Evolutionary conservation across 1,140 invertebrate species (phyloP).

Genomic region (Saxidomus purpurata): DNA sequence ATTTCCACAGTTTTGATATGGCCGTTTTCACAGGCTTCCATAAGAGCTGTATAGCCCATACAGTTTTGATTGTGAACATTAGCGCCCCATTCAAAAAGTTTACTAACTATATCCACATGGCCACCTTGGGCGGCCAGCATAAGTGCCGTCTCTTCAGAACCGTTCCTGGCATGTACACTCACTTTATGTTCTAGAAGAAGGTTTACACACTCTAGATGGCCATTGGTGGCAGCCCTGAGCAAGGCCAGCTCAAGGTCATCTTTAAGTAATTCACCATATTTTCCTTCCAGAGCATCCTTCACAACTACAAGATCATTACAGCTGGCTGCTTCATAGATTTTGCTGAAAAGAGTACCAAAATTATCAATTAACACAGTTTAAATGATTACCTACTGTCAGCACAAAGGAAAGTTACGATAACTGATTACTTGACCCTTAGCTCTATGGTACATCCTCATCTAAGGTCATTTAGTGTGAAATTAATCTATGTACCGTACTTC

Average conservation of each 20-base stretch:
- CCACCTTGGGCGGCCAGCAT: constrained; percentile 70
- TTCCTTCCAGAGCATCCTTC: constrained; percentile 36
- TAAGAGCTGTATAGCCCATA: constrained; percentile 79
- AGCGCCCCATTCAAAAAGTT: constrained; percentile 70
- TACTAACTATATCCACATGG: constrained; percentile 63
- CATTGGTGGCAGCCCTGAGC: constrained; percentile 80
- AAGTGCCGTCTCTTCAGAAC: constrained; percentile 82
- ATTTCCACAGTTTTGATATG: constrained; percentile 90
- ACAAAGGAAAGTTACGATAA: too few relatives aligned
- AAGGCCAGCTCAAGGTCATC: constrained; percentile 73
- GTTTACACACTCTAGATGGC: constrained; percentile 84
- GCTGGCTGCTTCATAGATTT: constrained; percentile 50
- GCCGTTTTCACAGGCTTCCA: constrained; percentile 87
- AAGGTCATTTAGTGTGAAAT: too few relatives aligned
- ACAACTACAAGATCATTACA: constrained; percentile 38
- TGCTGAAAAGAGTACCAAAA: constrained; percentile 30
- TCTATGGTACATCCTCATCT: too few relatives aligned
- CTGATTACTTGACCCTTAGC: too few relatives aligned
- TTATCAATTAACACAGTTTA: too few relatives aligned
- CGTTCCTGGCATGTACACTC: constrained; percentile 87
- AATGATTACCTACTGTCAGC: too few relatives aligned
- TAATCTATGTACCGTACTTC: too few relatives aligned
- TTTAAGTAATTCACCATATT: neutral
- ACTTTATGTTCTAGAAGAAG: constrained; percentile 87
- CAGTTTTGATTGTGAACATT: constrained; percentile 92